phyloP scores from a whole-genome alignment of 2,888 invertebrate species.

The Nomada fabriciana region DNA sequence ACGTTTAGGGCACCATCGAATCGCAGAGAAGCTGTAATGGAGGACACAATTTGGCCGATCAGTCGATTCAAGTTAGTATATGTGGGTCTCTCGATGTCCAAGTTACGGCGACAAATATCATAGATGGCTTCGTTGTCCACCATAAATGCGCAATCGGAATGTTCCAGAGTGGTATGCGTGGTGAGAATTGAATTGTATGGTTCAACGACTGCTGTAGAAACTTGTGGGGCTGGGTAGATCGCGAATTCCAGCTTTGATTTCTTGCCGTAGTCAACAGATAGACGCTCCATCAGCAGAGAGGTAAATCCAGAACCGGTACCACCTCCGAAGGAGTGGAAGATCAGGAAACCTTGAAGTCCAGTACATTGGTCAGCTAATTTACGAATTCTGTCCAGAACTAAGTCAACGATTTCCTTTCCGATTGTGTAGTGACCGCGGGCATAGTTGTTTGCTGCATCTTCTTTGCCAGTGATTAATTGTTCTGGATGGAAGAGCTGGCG shows the following conservation, averaged over 20 bases:
- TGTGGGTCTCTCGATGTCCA: constrained; percentile 97
- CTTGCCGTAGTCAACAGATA: constrained; percentile 98
- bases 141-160: constrained; percentile 97
- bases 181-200: constrained; percentile 99
- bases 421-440: constrained; percentile 99
- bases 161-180: constrained; percentile 97
- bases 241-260: constrained; percentile 96
- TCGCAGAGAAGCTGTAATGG: constrained; percentile 96
- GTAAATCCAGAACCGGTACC: constrained; percentile 98
- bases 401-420: constrained; percentile 96
- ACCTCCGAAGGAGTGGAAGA: constrained; percentile 98
- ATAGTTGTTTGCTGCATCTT: constrained; percentile 99
- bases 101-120: constrained; percentile 96
- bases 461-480: constrained; percentile 98
- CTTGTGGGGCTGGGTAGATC: constrained; percentile 97
- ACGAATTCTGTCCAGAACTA: constrained; percentile 94
- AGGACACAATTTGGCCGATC: constrained; percentile 97
- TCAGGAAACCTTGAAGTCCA: constrained; percentile 96
- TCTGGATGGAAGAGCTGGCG: constrained; percentile 98
- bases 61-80: constrained; percentile 98
- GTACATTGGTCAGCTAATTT: constrained; percentile 96
- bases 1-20: constrained; percentile 96
- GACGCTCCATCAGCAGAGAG: constrained; percentile 97
- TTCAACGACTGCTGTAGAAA: constrained; percentile 96
- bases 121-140: constrained; percentile 96